Conservation (phyloP, 2,888 invertebrate genomes). For the Drosophila nr. medialis region DNA sequence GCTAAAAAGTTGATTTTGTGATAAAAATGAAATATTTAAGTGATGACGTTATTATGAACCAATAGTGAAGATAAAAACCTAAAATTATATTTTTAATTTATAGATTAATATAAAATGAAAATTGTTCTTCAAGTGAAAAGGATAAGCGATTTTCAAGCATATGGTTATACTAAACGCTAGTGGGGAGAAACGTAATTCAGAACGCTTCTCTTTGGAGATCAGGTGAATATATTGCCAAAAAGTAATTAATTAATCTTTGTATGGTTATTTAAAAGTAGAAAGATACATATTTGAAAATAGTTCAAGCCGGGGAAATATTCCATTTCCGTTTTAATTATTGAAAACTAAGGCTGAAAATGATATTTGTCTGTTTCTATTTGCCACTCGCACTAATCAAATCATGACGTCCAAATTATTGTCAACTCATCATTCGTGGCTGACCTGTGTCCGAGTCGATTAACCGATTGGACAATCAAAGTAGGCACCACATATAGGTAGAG, state of each 20-base stretch:
- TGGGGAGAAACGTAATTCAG: not conserved
- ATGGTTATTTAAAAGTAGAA: not conserved
- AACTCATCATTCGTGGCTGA: slow-evolving; percentile 39
- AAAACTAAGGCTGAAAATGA: slow-evolving; percentile 7
- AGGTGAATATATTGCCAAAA: slow-evolving; percentile 16
- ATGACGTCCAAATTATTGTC: slow-evolving; percentile 36
- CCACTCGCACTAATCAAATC: slow-evolving; percentile 61
- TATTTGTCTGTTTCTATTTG: not conserved
- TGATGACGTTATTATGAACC: not conserved
- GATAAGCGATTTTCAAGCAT: not conserved
- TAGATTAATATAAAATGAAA: slow-evolving; percentile 39
- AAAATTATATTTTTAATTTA: not conserved
- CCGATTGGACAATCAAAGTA: slow-evolving; percentile 39
- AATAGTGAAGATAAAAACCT: fast-evolving
- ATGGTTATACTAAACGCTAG: slow-evolving; percentile 13
- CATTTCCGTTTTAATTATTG: slow-evolving; percentile 7
- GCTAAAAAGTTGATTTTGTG: not conserved
- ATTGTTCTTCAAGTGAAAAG: slow-evolving; percentile 1
- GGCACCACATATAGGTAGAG: not conserved
- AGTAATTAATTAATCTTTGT: no score
- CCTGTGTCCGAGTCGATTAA: slow-evolving; percentile 1
- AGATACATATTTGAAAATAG: not conserved
- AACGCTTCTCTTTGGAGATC: slow-evolving; percentile 5
- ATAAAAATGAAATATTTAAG: not conserved
- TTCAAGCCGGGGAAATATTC: not conserved